Evolutionary conservation across 2,888 invertebrate species (phyloP).

Genomic region (Conops quadrifasciatus): DNA sequence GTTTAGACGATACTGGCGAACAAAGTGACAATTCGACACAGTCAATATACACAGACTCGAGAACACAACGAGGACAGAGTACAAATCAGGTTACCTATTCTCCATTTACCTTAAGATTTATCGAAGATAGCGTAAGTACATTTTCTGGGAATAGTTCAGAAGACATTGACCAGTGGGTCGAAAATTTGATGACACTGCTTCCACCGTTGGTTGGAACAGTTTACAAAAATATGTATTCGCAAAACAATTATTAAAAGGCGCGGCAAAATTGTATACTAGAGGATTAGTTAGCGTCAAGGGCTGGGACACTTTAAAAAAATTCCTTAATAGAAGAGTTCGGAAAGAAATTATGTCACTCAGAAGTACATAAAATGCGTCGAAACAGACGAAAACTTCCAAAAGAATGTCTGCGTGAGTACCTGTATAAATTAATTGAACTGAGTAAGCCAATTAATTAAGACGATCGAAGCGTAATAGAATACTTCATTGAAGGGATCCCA

Average conservation of each 20-base stretch:
- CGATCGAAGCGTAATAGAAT: constrained; percentile 35
- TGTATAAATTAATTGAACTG: constrained; percentile 32
- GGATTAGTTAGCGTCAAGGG: background rate
- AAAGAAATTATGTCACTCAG: constrained; percentile 16
- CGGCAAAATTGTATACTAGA: constrained; percentile 26
- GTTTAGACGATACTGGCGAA: background rate
- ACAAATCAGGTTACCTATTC: no score
- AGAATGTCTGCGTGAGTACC: constrained; percentile 31
- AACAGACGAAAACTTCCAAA: constrained; percentile 23
- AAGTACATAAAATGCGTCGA: constrained; percentile 26
- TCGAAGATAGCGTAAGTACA: no score
- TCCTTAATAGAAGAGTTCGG: constrained; percentile 29
- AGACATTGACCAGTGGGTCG: no score
- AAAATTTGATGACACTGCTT: constrained; percentile 15
- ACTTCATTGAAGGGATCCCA: constrained; percentile 34
- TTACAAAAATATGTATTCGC: no score
- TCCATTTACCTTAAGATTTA: no score
- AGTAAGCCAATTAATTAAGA: constrained; percentile 32
- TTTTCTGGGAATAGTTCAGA: no score
- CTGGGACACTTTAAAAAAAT: constrained; percentile 21
- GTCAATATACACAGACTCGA: background rate
- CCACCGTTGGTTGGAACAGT: constrained; percentile 19
- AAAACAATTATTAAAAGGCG: constrained; percentile 5
- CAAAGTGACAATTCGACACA: background rate
- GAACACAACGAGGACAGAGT: background rate